Percentiles rank a stretch among this genome's conserved stretches.
Evolutionary conservation across 2,888 invertebrate species (phyloP).

Genomic region (Cristatella mucedo): DNA sequence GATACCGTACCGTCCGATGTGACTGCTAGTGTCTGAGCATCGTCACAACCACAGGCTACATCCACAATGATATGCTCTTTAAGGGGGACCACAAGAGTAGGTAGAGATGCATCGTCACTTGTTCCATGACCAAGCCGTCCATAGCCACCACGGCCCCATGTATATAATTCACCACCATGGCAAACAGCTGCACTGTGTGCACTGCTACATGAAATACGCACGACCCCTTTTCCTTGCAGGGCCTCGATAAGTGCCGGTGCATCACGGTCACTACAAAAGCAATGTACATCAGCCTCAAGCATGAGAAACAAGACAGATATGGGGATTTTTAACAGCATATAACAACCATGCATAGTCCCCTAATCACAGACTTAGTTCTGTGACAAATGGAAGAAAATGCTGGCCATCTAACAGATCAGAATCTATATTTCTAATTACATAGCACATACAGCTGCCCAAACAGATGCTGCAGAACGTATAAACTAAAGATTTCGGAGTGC

Average conservation of each 20-base stretch:
- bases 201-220: conserved; percentile 78
- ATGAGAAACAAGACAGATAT: too few species aligned
- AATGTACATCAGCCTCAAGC: not conserved
- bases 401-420: too few species aligned
- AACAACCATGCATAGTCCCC: too few species aligned
- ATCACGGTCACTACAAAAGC: conserved; percentile 46
- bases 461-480: not conserved
- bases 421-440: too few species aligned
- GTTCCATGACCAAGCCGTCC: conserved; percentile 83
- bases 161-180: conserved; percentile 70
- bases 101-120: conserved; percentile 78
- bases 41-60: conserved; percentile 76
- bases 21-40: conserved; percentile 84
- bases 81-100: conserved; percentile 52
- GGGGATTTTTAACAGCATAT: too few species aligned
- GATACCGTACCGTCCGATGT: too few species aligned
- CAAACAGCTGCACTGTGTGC: conserved; percentile 85
- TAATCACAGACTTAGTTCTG: too few species aligned
- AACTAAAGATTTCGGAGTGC: not conserved
- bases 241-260: conserved; percentile 71
- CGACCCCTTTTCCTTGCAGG: conserved; percentile 58
- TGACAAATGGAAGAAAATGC: too few species aligned
- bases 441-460: not conserved
- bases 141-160: conserved; percentile 89
- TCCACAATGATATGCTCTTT: conserved; percentile 36